A percentile compares a stretch with the other conserved stretches of the same genome.
These are phyloP conservation scores for Hestina assimilis DNA, from an alignment of 1,140 invertebrate species.

Conservation along the genomic window DNA sequence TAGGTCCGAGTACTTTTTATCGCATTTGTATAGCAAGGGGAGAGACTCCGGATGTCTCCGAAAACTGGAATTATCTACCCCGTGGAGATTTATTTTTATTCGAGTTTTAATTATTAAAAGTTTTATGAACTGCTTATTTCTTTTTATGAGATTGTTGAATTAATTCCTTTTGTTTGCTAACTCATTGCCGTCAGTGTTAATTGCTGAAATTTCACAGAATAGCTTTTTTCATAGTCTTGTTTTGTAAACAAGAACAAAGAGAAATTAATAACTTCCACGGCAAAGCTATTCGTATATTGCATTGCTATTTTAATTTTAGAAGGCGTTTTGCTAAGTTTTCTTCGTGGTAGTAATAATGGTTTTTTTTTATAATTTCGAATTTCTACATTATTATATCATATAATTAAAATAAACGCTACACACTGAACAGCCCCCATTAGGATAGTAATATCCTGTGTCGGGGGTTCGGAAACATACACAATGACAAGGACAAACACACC, in stretches of 20 bases:
- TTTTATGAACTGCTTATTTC: constrained; percentile 76
- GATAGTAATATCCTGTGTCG: no score
- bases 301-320: constrained; percentile 13
- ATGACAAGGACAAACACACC: no score
- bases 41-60: constrained; percentile 21
- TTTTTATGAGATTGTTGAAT: constrained; percentile 74
- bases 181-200: constrained; percentile 50
- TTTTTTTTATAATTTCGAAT: no score
- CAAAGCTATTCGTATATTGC: constrained; percentile 29
- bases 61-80: constrained; percentile 40
- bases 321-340: constrained; percentile 12
- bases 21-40: constrained; percentile 21
- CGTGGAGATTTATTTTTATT: constrained; percentile 65
- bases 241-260: constrained; percentile 23
- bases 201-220: constrained; percentile 39
- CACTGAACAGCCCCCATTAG: no score
- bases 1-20: constrained; percentile 15
- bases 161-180: constrained; percentile 74
- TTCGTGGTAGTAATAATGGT: no score
- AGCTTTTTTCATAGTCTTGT: constrained; percentile 15
- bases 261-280: constrained; percentile 5
- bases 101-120: constrained; percentile 76
- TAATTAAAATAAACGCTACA: no score
- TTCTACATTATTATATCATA: no score
- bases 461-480: no score